A percentile compares a stretch with the other conserved stretches of the same genome.
Evolutionary conservation across 2,797 vertebrate genomes (phyloP).

Genomic region (Halcyon chelicuti): DNA sequence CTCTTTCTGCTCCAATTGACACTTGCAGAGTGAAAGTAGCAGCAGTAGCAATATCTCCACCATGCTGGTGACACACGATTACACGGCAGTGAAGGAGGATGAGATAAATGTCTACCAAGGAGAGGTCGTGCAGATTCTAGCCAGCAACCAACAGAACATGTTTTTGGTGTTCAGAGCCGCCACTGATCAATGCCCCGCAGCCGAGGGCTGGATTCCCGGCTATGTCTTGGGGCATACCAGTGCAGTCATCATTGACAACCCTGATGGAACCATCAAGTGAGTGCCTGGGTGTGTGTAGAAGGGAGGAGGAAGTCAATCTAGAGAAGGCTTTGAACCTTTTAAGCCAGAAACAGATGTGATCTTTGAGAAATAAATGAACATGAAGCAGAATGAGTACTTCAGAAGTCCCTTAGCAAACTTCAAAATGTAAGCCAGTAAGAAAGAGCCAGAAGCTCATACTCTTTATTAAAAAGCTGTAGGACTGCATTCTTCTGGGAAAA

Average conservation of each 20-base stretch:
- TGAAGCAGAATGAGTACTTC: neutral
- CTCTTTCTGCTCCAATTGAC: conserved; percentile 50
- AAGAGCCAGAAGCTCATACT: neutral
- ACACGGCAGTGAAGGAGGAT: conserved; percentile 99
- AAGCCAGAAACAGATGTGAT: neutral
- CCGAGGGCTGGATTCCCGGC: conserved; percentile 99
- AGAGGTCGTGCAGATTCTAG: conserved; percentile 98
- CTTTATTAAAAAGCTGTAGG: neutral
- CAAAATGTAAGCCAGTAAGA: neutral
- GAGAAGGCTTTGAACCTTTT: neutral
- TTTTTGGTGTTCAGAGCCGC: conserved; percentile 99
- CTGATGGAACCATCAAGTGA: conserved; percentile 96
- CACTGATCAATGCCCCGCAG: conserved; percentile 96
- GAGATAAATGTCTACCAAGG: conserved; percentile 98
- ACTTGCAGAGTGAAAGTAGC: conserved; percentile 97
- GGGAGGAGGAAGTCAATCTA: neutral
- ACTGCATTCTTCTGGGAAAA: neutral
- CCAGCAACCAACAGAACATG: conserved; percentile 99
- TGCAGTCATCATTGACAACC: conserved; percentile 88
- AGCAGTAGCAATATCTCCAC: conserved; percentile 99
- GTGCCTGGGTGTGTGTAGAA: neutral
- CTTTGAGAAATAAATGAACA: neutral
- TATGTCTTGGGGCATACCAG: conserved; percentile 98
- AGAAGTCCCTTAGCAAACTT: neutral
- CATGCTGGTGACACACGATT: conserved; percentile 99